phyloP scores from a whole-genome alignment of 2,797 vertebrate genomes.

The Anolis apletophallus region DNA sequence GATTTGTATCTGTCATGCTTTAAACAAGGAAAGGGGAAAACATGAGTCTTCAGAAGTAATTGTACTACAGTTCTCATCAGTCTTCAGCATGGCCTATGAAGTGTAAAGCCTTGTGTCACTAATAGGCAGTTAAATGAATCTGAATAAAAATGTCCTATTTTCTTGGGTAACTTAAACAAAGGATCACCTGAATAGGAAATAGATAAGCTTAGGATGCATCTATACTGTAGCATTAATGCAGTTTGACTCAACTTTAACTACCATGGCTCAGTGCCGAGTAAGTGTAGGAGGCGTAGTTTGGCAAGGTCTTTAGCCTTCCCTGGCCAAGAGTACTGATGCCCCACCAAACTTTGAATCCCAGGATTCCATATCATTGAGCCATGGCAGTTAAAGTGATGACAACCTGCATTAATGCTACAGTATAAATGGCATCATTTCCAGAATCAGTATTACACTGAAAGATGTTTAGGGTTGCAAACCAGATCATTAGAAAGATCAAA shows the following conservation, averaged over 20 bases:
- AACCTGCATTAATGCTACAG: no score
- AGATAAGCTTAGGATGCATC: background rate
- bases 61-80: background rate
- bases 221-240: no score
- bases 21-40: background rate
- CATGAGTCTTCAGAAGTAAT: background rate
- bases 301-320: no score
- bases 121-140: background rate
- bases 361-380: no score
- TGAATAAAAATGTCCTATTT: background rate
- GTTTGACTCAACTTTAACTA: no score
- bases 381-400: no score
- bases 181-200: background rate
- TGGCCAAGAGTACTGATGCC: no score
- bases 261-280: no score
- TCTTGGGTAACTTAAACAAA: background rate
- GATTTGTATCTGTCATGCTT: background rate
- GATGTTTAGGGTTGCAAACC: background rate
- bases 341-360: no score
- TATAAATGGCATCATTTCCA: background rate
- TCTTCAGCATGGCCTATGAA: background rate
- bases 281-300: no score
- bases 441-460: background rate
- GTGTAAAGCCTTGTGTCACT: background rate
- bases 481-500: background rate